phyloP scores from a whole-genome alignment of 2,888 invertebrate genomes.

The Ligdia adustata region DNA sequence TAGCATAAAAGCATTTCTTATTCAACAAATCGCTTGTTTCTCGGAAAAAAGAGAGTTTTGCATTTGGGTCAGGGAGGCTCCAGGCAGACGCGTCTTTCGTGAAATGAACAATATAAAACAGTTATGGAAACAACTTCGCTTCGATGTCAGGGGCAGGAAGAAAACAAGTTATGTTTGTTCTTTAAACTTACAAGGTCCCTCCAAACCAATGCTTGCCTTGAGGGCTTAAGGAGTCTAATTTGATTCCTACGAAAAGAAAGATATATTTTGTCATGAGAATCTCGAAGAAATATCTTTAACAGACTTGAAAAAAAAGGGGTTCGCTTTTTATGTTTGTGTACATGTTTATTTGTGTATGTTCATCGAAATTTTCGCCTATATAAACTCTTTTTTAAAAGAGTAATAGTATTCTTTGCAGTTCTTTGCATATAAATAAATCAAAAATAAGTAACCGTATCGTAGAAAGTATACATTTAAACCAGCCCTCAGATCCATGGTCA shows the following conservation, averaged over 20 bases:
- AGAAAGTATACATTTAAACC: too few relatives aligned
- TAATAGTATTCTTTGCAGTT: too few relatives aligned
- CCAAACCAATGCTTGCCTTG: conserved; percentile 7
- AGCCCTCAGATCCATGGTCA: too few relatives aligned
- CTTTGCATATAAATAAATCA: too few relatives aligned
- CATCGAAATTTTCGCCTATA: too few relatives aligned
- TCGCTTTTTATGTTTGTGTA: too few relatives aligned
- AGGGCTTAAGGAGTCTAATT: conserved; percentile 18
- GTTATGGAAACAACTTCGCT: conserved; percentile 40
- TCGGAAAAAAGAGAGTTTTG: conserved; percentile 46
- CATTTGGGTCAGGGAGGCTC: conserved; percentile 57
- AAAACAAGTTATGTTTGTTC: conserved; percentile 45
- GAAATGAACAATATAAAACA: conserved; percentile 41
- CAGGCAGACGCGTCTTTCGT: conserved; percentile 44
- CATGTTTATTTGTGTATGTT: too few relatives aligned
- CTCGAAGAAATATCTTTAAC: neutral
- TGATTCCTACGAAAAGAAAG: neutral
- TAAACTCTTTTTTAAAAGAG: too few relatives aligned
- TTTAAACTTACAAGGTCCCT: conserved; percentile 41
- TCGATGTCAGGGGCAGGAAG: conserved; percentile 35
- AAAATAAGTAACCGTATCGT: too few relatives aligned
- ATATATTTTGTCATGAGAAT: neutral
- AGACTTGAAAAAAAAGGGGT: too few relatives aligned
- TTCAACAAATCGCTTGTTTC: conserved; percentile 15
- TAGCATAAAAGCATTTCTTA: conserved; percentile 10